Percentiles rank a stretch among this genome's conserved stretches.
These are phyloP conservation scores for Subanguina moxae DNA, from an alignment of 1,140 invertebrate genomes.

Conservation along the genomic window DNA sequence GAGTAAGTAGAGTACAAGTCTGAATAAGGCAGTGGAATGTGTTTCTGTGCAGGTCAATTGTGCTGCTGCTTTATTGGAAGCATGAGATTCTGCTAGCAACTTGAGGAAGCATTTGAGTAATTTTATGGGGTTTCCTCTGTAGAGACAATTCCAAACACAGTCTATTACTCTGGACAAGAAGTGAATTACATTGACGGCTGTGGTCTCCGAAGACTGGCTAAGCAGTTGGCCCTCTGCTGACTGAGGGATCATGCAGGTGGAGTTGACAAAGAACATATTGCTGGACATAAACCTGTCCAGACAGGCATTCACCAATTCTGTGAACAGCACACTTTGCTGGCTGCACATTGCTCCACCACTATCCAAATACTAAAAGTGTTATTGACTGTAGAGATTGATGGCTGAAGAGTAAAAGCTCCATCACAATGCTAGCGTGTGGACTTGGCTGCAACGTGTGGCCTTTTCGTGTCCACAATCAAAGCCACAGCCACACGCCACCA, in stretches of 20 bases:
- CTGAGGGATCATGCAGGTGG: conserved; percentile 78
- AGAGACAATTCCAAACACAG: conserved; percentile 84
- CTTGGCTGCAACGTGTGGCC: no score
- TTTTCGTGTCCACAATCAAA: no score
- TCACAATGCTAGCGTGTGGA: no score
- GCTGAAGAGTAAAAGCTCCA: no score
- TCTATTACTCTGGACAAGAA: conserved; percentile 86
- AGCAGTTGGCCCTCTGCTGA: conserved; percentile 72
- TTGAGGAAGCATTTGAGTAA: conserved; percentile 60
- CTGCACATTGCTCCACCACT: conserved; percentile 46
- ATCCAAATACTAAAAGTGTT: conserved; percentile 31
- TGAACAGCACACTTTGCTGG: conserved; percentile 33
- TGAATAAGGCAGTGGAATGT: conserved; percentile 76
- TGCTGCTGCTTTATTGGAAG: conserved; percentile 39
- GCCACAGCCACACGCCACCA: no score
- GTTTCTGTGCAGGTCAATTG: conserved; percentile 64
- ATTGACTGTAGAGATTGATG: neutral
- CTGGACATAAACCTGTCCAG: conserved; percentile 43
- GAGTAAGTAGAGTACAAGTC: conserved; percentile 84
- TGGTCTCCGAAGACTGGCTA: conserved; percentile 65
- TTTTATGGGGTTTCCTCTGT: conserved; percentile 57
- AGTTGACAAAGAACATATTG: conserved; percentile 69
- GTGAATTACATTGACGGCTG: conserved; percentile 63
- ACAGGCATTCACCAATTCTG: conserved; percentile 42
- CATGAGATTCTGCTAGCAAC: conserved; percentile 39